Conservation (phyloP, 2,888 invertebrate species). For the Melieria omissa region DNA sequence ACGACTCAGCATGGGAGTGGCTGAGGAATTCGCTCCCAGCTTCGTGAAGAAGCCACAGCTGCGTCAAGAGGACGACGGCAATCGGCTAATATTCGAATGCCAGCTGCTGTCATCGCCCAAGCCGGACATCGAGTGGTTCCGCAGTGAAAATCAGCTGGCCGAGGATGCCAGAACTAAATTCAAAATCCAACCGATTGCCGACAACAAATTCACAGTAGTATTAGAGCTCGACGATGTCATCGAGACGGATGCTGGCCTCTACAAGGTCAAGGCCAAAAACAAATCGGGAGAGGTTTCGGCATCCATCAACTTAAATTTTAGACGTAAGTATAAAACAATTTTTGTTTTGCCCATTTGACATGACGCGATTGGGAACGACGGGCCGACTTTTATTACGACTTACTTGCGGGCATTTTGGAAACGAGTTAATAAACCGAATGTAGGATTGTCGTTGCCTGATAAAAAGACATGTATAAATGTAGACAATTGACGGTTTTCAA, state of each 20-base stretch:
- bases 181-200: conserved; percentile 85
- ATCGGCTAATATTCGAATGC: conserved; percentile 94
- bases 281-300: conserved; percentile 97
- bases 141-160: conserved; percentile 85
- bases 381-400: too few relatives aligned
- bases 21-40: conserved; percentile 96
- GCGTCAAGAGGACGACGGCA: conserved; percentile 95
- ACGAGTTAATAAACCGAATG: too few relatives aligned
- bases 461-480: too few relatives aligned
- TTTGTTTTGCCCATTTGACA: not conserved
- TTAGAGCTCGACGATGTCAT: conserved; percentile 95
- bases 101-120: conserved; percentile 88
- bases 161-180: conserved; percentile 89
- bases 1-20: conserved; percentile 62
- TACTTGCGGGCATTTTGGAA: too few relatives aligned
- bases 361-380: too few relatives aligned
- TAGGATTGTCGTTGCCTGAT: too few relatives aligned
- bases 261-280: conserved; percentile 96
- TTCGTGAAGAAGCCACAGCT: conserved; percentile 98
- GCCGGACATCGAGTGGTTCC: conserved; percentile 92
- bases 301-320: conserved; percentile 96
- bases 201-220: conserved; percentile 89
- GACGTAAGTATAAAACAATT: conserved; percentile 88
- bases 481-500: too few relatives aligned
- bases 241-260: conserved; percentile 94